Evolutionary conservation across 1,140 invertebrate species (phyloP), one percentile per base, ranked within the genome.

Genomic region (Heliconius hermathena): DNA sequence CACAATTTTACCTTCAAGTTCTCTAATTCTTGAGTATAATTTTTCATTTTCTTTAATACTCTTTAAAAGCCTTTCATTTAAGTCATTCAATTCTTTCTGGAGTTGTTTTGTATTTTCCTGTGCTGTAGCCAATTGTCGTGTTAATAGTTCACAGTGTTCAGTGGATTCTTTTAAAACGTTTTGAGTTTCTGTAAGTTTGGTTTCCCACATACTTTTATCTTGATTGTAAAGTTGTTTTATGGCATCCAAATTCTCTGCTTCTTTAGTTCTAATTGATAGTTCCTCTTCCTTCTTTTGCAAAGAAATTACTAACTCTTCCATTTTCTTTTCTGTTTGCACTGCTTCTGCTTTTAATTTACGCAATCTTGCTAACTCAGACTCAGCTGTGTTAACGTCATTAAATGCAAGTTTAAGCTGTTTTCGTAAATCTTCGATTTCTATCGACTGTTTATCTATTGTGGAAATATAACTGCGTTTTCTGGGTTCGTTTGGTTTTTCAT

Each of bases 21-120:
- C 97, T 79, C 97, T 94, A 36, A 98, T 92, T 81, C 96, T 95
- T 60, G 95, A 94, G 80, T 97, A 97, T 11, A 98, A 92, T 18
- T 94, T 93, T 82, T 98, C 97, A 88, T 98, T 98, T 93, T 98
- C 97, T 88, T 97, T 96, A 71, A 97, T 96, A 78, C 96, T 96
- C 81, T 95, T 95, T 2, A 96, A 88, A 41, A 97, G 89, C 77
- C 96, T 95, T 66, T 95, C 94, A 82, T 94, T 95, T n/a, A 95
- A 85, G 77, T 95, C 95, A 87, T 95, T 95, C 57, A 97, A 88
- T 89, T 96, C 96, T 77, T 95, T 95, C 88, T 96, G 95, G 72
- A 97, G 90, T 81, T 94, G 95, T 77, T 92, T 87, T 29, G 95
- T 89, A 20, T 94, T 94, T 76, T 95, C 95, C 86, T 97, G 96